Percentiles rank a stretch among this genome's conserved stretches.
Evolutionary conservation across 2,888 invertebrate genomes (phyloP).

Genomic region (Callosobruchus maculatus): DNA sequence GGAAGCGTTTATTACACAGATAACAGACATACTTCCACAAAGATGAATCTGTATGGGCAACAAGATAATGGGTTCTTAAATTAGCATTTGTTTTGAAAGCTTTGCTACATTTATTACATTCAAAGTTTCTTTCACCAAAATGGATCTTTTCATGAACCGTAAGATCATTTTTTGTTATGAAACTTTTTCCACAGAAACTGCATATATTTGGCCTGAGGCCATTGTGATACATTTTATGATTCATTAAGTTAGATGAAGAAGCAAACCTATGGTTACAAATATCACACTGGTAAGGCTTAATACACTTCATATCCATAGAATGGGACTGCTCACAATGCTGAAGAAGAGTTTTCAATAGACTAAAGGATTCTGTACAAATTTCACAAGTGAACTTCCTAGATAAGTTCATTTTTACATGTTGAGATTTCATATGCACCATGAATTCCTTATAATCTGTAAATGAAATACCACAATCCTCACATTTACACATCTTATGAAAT

Average conservation of each 20-base stretch:
- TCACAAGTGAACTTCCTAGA: conserved; percentile 27
- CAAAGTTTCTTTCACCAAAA: conserved; percentile 33
- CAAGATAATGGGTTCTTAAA: conserved; percentile 32
- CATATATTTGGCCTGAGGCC: conserved; percentile 34
- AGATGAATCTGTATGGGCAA: conserved; percentile 36
- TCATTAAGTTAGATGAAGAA: conserved; percentile 33
- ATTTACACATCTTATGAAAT: conserved; percentile 16
- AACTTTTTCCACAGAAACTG: conserved; percentile 46
- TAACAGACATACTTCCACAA: conserved; percentile 36
- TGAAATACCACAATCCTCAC: conserved; percentile 14
- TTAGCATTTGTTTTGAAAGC: conserved; percentile 38
- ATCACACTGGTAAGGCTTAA: conserved; percentile 36
- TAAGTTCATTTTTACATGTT: conserved; percentile 7
- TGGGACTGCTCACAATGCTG: conserved; percentile 31
- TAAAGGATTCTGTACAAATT: conserved; percentile 29
- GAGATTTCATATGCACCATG: conserved; percentile 10
- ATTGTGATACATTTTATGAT: conserved; percentile 36
- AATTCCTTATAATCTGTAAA: conserved; percentile 15
- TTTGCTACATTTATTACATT: conserved; percentile 35
- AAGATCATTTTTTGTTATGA: conserved; percentile 36
- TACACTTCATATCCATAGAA: conserved; percentile 25
- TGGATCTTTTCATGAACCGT: conserved; percentile 36
- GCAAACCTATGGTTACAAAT: conserved; percentile 33
- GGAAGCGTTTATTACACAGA: conserved; percentile 33
- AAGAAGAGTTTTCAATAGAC: conserved; percentile 28